These are phyloP conservation scores for Saguinus midas DNA, from an alignment of 2,113 vertebrate species.

Conservation along the genomic window DNA sequence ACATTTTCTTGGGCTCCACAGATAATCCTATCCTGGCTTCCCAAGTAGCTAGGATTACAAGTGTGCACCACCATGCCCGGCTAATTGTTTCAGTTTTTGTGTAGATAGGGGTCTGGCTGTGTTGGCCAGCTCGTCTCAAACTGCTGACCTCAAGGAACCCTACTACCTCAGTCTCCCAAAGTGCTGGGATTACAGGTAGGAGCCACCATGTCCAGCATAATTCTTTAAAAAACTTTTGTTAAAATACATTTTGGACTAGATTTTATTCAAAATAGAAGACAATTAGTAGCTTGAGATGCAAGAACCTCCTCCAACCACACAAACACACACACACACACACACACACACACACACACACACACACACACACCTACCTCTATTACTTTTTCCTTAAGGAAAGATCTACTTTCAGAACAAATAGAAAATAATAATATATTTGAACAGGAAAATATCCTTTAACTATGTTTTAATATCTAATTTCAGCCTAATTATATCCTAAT, in stretches of 20 bases:
- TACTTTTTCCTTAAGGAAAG: not conserved
- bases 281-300: not conserved
- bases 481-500: not conserved
- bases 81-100: too few relatives aligned
- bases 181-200: too few relatives aligned
- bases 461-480: not conserved
- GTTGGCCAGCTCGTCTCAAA: too few relatives aligned
- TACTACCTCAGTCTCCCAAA: too few relatives aligned
- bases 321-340: too few relatives aligned
- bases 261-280: constrained; percentile 25
- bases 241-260: not conserved
- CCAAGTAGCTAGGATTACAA: too few relatives aligned
- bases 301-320: not conserved
- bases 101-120: too few relatives aligned
- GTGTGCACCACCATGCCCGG: too few relatives aligned
- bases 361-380: not conserved
- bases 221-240: not conserved
- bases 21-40: too few relatives aligned
- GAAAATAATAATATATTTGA: not conserved
- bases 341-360: too few relatives aligned
- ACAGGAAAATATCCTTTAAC: not conserved
- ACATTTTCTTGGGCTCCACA: not conserved
- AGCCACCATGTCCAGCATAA: too few relatives aligned
- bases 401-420: not conserved
- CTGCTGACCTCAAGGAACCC: too few relatives aligned